phyloP scores from a whole-genome alignment of 2,113 vertebrate species.

The Emydocephalus ijimae region DNA sequence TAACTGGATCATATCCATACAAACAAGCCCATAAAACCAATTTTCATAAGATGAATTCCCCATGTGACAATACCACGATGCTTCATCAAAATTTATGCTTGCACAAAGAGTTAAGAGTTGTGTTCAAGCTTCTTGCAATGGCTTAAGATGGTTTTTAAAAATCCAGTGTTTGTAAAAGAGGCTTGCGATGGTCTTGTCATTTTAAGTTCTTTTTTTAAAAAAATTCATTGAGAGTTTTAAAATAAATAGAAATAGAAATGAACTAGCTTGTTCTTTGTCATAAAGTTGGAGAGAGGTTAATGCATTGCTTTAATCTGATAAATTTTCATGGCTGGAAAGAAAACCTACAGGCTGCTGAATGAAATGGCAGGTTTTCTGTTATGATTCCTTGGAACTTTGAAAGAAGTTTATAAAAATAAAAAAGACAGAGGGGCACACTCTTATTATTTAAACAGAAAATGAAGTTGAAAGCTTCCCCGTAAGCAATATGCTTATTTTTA shows the following conservation, averaged over 20 bases:
- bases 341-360: background rate
- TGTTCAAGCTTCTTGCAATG: background rate
- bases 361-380: background rate
- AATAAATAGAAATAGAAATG: background rate
- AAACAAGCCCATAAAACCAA: background rate
- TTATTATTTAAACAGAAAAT: slow-evolving; percentile 1
- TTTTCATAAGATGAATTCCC: background rate
- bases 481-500: slow-evolving; percentile 48
- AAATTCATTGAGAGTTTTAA: background rate
- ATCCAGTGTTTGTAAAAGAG: background rate
- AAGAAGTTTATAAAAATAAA: background rate
- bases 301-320: background rate
- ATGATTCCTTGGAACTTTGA: background rate
- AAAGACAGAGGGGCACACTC: background rate
- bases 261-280: background rate
- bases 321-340: background rate
- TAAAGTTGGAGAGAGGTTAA: background rate
- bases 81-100: background rate
- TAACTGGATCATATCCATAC: background rate
- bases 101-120: background rate
- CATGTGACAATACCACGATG: background rate
- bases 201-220: background rate
- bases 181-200: background rate
- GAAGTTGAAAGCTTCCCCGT: slow-evolving; percentile 39
- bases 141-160: background rate